Evolutionary conservation across 2,888 invertebrate species (phyloP).

Genomic region (Pollenia griseotomentosa): DNA sequence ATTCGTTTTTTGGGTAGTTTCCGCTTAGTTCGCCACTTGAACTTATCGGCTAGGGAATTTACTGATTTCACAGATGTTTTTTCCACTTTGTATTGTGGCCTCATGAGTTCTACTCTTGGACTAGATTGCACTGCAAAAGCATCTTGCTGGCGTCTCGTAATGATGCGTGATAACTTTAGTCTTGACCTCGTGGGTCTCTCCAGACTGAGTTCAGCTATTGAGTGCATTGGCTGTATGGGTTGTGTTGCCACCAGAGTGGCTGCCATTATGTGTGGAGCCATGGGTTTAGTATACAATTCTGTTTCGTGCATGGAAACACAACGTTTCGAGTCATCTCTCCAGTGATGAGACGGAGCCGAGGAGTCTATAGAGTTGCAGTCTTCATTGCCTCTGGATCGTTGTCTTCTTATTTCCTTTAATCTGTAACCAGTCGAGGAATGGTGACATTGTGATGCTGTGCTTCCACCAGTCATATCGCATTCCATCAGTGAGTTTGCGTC

Average conservation of each 20-base stretch:
- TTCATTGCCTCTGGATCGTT: conserved; percentile 76
- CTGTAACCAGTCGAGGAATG: conserved; percentile 74
- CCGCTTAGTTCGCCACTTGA: conserved; percentile 74
- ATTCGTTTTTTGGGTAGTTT: conserved; percentile 53
- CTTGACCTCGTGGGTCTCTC: conserved; percentile 74
- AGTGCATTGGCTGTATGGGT: conserved; percentile 73
- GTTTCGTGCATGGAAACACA: conserved; percentile 71
- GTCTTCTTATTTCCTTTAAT: conserved; percentile 77
- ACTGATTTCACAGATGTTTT: conserved; percentile 67
- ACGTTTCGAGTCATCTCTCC: conserved; percentile 51
- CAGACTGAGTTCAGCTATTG: conserved; percentile 74
- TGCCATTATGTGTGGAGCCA: conserved; percentile 69
- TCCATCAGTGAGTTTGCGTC: conserved; percentile 81
- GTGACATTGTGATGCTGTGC: conserved; percentile 52
- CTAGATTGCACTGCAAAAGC: conserved; percentile 63
- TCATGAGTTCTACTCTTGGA: conserved; percentile 74
- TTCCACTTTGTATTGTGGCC: conserved; percentile 60
- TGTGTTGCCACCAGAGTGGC: conserved; percentile 70
- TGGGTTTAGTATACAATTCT: conserved; percentile 73
- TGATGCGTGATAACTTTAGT: conserved; percentile 80
- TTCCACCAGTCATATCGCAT: conserved; percentile 74
- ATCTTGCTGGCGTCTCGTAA: conserved; percentile 78
- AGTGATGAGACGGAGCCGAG: conserved; percentile 13
- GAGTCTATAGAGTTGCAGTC: conserved; percentile 72
- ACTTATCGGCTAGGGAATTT: conserved; percentile 71